A percentile compares a stretch with the other conserved stretches of the same genome.
phyloP scores from a whole-genome alignment of 1,140 invertebrate species.

The Pachypsylla venusta region DNA sequence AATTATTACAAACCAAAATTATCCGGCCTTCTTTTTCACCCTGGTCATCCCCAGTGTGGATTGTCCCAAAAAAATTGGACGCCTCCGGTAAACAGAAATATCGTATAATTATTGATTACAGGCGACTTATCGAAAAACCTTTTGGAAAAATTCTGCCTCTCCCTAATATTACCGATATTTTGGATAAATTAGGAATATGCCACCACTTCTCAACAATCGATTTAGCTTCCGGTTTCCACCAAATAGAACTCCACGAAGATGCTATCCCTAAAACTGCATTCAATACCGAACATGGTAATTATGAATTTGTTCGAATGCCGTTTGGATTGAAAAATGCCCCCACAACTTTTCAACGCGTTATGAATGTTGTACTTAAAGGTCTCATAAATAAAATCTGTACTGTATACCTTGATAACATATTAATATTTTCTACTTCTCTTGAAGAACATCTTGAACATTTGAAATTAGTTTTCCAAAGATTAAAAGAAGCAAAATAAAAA shows the following conservation, averaged over 20 bases:
- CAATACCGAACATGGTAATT: constrained; percentile 22
- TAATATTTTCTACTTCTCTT: constrained; percentile 15
- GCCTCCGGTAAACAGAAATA: constrained; percentile 26
- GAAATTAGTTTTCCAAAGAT: constrained; percentile 20
- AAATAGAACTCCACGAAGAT: constrained; percentile 28
- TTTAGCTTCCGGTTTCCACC: constrained; percentile 33
- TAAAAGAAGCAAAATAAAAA: constrained; percentile 19
- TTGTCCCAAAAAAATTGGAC: constrained; percentile 14
- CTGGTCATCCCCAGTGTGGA: constrained; percentile 8
- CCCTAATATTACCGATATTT: constrained; percentile 31
- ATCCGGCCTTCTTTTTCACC: constrained; percentile 8
- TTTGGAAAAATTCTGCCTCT: constrained; percentile 28
- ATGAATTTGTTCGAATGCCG: constrained; percentile 24
- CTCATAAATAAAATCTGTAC: constrained; percentile 20
- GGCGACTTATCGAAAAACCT: constrained; percentile 29
- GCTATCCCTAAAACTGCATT: constrained; percentile 32
- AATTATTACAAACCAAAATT: constrained; percentile 14
- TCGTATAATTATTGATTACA: constrained; percentile 28
- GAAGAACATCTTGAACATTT: constrained; percentile 18
- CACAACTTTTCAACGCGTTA: background rate
- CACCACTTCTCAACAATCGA: constrained; percentile 32
- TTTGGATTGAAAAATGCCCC: constrained; percentile 29
- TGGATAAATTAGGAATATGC: constrained; percentile 28
- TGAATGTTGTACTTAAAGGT: constrained; percentile 24
- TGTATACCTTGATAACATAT: constrained; percentile 18